Conservation (phyloP, 2,113 vertebrate species). For the Semicossyphus pulcher region DNA sequence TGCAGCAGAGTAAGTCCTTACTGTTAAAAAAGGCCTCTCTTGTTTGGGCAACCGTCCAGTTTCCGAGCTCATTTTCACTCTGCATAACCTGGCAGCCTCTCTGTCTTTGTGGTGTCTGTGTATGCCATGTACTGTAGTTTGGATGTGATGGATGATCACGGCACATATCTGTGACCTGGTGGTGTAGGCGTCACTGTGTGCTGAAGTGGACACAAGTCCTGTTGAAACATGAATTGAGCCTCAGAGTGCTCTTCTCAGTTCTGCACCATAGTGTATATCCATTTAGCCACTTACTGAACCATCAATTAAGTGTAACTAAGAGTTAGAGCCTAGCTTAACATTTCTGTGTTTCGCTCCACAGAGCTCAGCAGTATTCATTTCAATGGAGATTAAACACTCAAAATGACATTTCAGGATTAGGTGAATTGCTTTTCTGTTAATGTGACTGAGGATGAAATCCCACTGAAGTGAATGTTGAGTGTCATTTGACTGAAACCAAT, state of each 20-base stretch:
- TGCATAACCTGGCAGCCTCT: slow-evolving; percentile 5
- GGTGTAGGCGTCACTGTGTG: slow-evolving; percentile 36
- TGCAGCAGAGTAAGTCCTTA: not conserved
- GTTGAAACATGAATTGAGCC: slow-evolving; percentile 24
- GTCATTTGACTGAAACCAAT: slow-evolving; percentile 13
- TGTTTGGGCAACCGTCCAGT: not conserved
- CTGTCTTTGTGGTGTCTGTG: slow-evolving; percentile 10
- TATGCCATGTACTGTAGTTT: slow-evolving; percentile 12
- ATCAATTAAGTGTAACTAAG: slow-evolving; percentile 40
- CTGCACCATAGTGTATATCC: slow-evolving; percentile 25
- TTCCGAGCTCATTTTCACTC: not conserved
- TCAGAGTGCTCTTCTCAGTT: slow-evolving; percentile 36
- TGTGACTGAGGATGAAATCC: slow-evolving; percentile 27
- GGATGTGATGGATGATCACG: slow-evolving; percentile 4
- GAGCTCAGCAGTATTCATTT: slow-evolving; percentile 54
- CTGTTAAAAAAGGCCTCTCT: slow-evolving; percentile 5
- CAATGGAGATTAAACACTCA: slow-evolving; percentile 23
- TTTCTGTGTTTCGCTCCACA: slow-evolving; percentile 23
- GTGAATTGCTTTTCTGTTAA: not conserved
- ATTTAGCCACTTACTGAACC: slow-evolving; percentile 61
- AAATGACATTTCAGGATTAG: slow-evolving; percentile 22
- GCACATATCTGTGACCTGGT: slow-evolving; percentile 25
- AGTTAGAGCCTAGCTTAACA: slow-evolving; percentile 24
- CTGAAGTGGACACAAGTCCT: slow-evolving; percentile 29
- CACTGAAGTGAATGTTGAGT: slow-evolving; percentile 27